Base-by-base conservation (phyloP, 2,888 invertebrate species). In the Pterostichus niger region DNA sequence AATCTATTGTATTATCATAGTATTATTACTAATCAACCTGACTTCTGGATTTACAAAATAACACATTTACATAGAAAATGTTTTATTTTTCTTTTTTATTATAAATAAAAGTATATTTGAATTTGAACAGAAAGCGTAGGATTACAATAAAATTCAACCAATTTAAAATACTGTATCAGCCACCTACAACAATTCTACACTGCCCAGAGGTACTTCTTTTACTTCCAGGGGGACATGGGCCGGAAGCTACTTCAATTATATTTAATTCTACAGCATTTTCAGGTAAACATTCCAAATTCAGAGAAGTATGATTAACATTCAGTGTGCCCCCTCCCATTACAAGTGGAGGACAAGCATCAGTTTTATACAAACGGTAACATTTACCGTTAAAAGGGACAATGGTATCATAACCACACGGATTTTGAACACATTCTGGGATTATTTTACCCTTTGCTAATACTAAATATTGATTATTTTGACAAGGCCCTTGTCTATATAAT, bases 401-500 rank as follows among this genome's bases (percentile, higher is more conserved):
- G 0, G 91, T 92, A 85, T 94, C 93, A 0, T 86, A 83, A 4
- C 49, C 7, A 86, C 95, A 95, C 0, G 93, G 93, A 89, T 95
- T 95, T 24, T 85, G 85, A 2, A 89, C 90, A 86, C 95, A 95
- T 76, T 90, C 89, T 0, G 95, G 94, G 54, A 93, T 90, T 0
- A 91, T 90, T 11, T 92, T 88, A 49, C 91, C 89, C 56, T 87
- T 85, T 9, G 90, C 90, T 17, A 95, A 89, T 6, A 93, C 87
- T 31, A 95, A 89, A 86, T 93, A 93, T 82, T 94, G 87, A 0
- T 90, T 90, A 0, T 86, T 75, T 0, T 87, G 85, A 86, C 95
- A 95, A 0, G 95, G 95, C 0, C 95, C 95, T 87, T 90, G 91
- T 52, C 91, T 90, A 86, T 92, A 95, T 0, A 93, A 93, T 71